A percentile compares a stretch with the other conserved stretches of the same genome.
These are phyloP conservation scores for Atta cephalotes DNA, from an alignment of 1,140 invertebrate species.

Conservation along the genomic window DNA sequence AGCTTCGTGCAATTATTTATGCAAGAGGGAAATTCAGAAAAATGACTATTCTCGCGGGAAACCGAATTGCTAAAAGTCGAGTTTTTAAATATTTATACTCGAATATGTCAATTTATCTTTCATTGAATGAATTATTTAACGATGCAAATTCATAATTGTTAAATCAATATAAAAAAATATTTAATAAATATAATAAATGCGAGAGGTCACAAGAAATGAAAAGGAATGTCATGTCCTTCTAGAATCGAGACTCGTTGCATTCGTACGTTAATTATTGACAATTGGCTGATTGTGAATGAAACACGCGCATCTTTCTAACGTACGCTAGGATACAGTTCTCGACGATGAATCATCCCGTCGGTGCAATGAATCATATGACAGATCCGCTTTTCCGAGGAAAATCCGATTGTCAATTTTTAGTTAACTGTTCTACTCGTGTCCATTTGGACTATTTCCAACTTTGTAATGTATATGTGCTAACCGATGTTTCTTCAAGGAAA, in stretches of 20 bases:
- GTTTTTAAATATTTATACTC: background rate
- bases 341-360: constrained; percentile 22
- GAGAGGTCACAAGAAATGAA: background rate
- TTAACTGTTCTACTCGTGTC: background rate
- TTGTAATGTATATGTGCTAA: background rate
- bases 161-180: background rate
- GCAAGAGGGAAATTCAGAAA: background rate
- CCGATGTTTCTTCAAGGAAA: background rate
- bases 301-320: background rate
- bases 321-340: constrained; percentile 16
- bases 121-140: background rate
- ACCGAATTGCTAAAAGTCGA: background rate
- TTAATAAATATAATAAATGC: background rate
- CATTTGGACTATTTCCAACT: constrained; percentile 22
- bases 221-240: background rate
- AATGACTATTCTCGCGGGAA: background rate
- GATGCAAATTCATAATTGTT: background rate
- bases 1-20: background rate
- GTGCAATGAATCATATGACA: constrained; percentile 3
- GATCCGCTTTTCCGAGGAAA: constrained; percentile 2
- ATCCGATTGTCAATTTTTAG: background rate
- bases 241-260: background rate
- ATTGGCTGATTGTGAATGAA: constrained; percentile 20
- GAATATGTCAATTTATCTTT: background rate
- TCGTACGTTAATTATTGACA: background rate